phyloP scores from a whole-genome alignment of 2,888 invertebrate species.

The Papilio protenor region DNA sequence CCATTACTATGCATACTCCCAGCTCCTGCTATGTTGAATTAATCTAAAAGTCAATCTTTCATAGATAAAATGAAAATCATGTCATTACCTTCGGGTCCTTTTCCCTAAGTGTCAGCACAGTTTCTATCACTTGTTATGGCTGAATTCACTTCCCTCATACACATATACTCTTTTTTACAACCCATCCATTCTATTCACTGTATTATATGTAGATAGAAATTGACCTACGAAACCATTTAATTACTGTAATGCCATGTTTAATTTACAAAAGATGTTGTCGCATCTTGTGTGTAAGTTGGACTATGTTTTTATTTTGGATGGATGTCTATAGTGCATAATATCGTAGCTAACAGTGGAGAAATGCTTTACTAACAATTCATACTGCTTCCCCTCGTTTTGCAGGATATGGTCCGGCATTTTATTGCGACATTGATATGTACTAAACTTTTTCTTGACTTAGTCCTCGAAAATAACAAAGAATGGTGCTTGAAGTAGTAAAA shows the following conservation, averaged over 20 bases:
- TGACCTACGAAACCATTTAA: no score
- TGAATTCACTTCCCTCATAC: no score
- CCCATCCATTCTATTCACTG: no score
- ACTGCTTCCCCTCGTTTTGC: conserved; percentile 59
- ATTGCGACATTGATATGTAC: conserved; percentile 59
- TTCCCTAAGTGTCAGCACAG: no score
- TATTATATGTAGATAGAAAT: no score
- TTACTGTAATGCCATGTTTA: no score
- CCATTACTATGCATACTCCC: no score
- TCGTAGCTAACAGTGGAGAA: conserved; percentile 18
- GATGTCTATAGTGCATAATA: background rate
- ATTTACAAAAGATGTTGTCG: no score
- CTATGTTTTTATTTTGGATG: background rate
- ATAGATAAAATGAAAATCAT: no score
- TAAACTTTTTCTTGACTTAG: conserved; percentile 45
- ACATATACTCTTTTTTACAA: no score
- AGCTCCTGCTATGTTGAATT: background rate
- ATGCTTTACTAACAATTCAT: conserved; percentile 49
- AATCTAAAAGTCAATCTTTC: background rate
- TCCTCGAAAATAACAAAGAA: conserved; percentile 13
- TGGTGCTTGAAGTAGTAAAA: conserved; percentile 2
- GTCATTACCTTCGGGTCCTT: no score
- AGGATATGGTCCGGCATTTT: conserved; percentile 64
- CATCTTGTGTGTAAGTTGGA: background rate
- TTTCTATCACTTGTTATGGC: no score